Base-by-base conservation (phyloP, 2,113 vertebrate species). In the Gadus macrocephalus region DNA sequence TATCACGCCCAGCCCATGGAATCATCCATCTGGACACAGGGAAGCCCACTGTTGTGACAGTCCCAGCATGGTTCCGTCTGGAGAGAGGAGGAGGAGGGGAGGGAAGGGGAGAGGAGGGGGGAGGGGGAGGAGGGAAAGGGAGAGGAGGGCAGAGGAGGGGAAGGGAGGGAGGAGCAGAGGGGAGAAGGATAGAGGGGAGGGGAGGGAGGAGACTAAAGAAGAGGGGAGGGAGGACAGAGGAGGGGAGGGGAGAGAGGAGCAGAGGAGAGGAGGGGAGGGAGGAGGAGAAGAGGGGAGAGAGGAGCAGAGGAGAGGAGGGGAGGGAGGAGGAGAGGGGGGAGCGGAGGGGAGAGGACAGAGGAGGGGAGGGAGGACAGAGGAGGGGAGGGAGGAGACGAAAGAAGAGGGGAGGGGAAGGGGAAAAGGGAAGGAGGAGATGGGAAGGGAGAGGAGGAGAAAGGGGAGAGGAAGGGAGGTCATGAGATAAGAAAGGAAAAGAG, bases 21-120 rank as follows among this genome's bases (percentile, higher is more conserved):
- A 60, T 66, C 86, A 87, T 89, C 86, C 88, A 90, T 91, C 86
- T 89, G 85, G 78, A 87, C 5, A 7, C 71, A 75, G 81, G 78
- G 67, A 68, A 79, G 69, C 64, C 86, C 79, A 87, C 84, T 87
- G 87, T 86, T 90, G 80, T 90, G 87, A 90, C 88, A 89, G 59
- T 80, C 81, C 38, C 86, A 85, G 87, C 81, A 59, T 77, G 86
- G 70, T 62, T 72, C 82, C 67, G 84, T 89, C 86, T 89, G 76
- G 83, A 84, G 77, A 67, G 65, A 42, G 70, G 74, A 68, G 27
- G 53, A 56, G 55, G 55, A 56, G 55, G 55, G 14, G 55, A 56
- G 5, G 17, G 15, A 15, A 56, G 55, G 17, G 55, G 55, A 8
- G 55, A 56, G 8, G 55, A 56, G 55, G 17, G 55, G 55, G 15